These are phyloP conservation scores for Drosophila kanekoi DNA, from an alignment of 2,888 invertebrate species.

Conservation along the genomic window DNA sequence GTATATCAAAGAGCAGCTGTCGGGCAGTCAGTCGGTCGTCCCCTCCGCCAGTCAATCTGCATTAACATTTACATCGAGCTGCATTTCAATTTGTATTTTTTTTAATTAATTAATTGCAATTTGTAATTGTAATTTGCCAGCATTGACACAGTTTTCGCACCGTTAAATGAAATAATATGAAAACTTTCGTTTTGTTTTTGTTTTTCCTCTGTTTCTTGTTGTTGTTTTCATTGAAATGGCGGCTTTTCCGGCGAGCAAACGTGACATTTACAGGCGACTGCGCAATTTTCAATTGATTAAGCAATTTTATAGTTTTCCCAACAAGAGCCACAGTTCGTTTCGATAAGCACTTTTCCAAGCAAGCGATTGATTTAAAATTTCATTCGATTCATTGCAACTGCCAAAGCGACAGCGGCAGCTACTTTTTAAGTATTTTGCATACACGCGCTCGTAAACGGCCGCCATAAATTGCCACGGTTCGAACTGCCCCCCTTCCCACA, in stretches of 20 bases:
- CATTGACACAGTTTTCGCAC: constrained; percentile 69
- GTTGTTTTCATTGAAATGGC: constrained; percentile 61
- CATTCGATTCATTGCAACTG: constrained; percentile 2
- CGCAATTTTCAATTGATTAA: constrained; percentile 77
- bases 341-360: constrained; percentile 27
- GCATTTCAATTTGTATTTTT: constrained; percentile 63
- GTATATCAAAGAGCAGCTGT: too few species aligned
- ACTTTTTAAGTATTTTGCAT: neutral
- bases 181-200: constrained; percentile 47
- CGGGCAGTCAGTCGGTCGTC: constrained; percentile 32
- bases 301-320: constrained; percentile 63
- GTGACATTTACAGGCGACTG: constrained; percentile 69
- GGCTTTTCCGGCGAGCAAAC: constrained; percentile 64
- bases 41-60: constrained; percentile 34
- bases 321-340: constrained; percentile 31
- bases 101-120: constrained; percentile 77
- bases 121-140: constrained; percentile 68
- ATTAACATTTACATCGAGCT: constrained; percentile 32
- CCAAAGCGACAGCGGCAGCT: too few species aligned
- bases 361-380: constrained; percentile 33
- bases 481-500: neutral
- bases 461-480: constrained; percentile 15
- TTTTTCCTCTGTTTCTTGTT: neutral
- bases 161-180: constrained; percentile 27
- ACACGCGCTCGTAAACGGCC: constrained; percentile 9